Evolutionary conservation across 2,113 vertebrate species (phyloP).

Genomic region (Hepsetus odoe): DNA sequence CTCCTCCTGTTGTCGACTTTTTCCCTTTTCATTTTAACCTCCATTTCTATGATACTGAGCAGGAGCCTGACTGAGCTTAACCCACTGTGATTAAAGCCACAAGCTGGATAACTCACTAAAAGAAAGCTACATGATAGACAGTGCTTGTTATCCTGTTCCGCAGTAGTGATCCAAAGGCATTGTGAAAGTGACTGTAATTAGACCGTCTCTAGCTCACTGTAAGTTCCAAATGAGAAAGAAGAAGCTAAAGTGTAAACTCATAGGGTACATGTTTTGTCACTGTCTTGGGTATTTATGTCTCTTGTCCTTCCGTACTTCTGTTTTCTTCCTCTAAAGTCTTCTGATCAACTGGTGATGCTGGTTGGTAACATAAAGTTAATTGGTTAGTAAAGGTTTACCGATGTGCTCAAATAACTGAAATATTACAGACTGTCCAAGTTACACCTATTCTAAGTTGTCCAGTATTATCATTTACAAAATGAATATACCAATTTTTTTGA

Average conservation of each 20-base stretch:
- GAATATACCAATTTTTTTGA: no score
- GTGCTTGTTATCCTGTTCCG: conserved; percentile 10
- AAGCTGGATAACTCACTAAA: background rate
- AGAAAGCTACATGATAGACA: background rate
- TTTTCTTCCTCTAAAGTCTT: background rate
- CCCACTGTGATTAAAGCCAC: background rate
- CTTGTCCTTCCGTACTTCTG: background rate
- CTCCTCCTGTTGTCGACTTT: background rate
- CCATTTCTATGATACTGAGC: background rate
- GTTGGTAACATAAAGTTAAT: background rate
- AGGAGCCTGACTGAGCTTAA: conserved; percentile 17
- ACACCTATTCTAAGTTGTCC: background rate
- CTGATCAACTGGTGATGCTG: background rate
- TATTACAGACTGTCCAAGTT: background rate
- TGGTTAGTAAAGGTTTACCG: background rate
- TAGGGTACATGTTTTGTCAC: conserved; percentile 1
- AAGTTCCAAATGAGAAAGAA: no score
- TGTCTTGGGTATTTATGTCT: background rate
- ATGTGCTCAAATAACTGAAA: background rate
- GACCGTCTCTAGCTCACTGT: background rate
- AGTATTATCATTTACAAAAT: no score
- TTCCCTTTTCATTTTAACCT: background rate
- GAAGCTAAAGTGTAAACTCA: no score
- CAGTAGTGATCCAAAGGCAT: background rate
- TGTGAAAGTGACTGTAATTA: background rate